Conservation (phyloP, 2,797 vertebrate genomes). For the Sebastes vulpes region DNA sequence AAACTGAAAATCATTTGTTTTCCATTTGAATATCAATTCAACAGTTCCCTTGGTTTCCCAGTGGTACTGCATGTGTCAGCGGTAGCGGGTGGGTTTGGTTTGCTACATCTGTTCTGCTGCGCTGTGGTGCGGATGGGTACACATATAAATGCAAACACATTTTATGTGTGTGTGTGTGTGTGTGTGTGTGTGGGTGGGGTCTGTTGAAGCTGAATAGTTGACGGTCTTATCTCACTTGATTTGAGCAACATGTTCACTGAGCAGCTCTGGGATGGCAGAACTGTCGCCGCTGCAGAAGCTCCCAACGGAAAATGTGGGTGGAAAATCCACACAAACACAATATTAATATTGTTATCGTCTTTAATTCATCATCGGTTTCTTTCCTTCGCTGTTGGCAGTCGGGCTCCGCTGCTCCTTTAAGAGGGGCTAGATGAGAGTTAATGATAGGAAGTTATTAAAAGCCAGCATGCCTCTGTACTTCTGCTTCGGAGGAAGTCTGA, state of each 20-base stretch:
- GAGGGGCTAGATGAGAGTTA: background rate
- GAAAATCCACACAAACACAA: background rate
- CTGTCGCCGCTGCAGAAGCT: background rate
- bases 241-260: slow-evolving; percentile 17
- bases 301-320: background rate
- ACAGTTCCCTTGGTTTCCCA: background rate
- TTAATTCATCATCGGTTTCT: slow-evolving; percentile 1
- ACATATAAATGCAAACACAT: background rate
- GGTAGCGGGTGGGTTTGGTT: slow-evolving; percentile 15
- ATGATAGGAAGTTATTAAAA: slow-evolving; percentile 40
- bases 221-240: slow-evolving; percentile 17
- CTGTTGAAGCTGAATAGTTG: background rate
- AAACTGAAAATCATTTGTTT: background rate
- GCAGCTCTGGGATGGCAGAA: slow-evolving; percentile 5
- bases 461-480: background rate
- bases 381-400: too few relatives aligned
- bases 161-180: background rate
- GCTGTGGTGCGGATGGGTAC: slow-evolving; percentile 23
- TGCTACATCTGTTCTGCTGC: slow-evolving; percentile 23
- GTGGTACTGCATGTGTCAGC: background rate
- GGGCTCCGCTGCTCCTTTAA: background rate
- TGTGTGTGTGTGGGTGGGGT: background rate
- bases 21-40: background rate
- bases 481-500: slow-evolving; percentile 6
- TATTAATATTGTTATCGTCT: background rate